A percentile compares a stretch with the other conserved stretches of the same genome.
Conservation (phyloP, 2,888 invertebrate genomes). For the Sphecodes monilicornis region DNA sequence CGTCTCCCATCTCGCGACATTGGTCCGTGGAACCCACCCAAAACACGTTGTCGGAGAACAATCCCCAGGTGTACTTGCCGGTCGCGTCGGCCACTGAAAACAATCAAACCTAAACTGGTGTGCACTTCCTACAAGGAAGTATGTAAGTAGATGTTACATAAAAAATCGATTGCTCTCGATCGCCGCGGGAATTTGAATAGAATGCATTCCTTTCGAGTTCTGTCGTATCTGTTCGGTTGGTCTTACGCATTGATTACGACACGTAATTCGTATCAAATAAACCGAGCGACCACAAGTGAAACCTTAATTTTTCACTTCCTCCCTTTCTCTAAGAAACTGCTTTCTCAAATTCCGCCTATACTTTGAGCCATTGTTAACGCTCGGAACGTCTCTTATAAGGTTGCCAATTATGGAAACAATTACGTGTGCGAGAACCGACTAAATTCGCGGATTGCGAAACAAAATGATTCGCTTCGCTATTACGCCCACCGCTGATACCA, state of each 20-base stretch:
- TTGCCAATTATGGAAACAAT: background rate
- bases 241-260: background rate
- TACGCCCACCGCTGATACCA: background rate
- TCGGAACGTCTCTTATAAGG: background rate
- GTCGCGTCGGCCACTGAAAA: slow-evolving; percentile 76
- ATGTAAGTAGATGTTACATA: background rate
- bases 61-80: slow-evolving; percentile 74
- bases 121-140: background rate
- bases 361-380: background rate
- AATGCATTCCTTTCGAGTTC: background rate
- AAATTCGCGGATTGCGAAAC: background rate
- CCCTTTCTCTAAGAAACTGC: background rate
- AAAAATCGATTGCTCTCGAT: background rate
- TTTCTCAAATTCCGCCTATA: background rate
- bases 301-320: slow-evolving; percentile 10
- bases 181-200: background rate
- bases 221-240: background rate
- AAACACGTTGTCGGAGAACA: slow-evolving; percentile 72
- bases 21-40: slow-evolving; percentile 75
- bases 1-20: slow-evolving; percentile 72
- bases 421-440: background rate
- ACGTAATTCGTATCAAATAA: background rate
- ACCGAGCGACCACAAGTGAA: background rate
- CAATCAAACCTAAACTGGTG: background rate
- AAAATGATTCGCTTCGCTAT: background rate